phyloP scores from a whole-genome alignment of 2,797 vertebrate genomes.

The Etheostoma nigrum region DNA sequence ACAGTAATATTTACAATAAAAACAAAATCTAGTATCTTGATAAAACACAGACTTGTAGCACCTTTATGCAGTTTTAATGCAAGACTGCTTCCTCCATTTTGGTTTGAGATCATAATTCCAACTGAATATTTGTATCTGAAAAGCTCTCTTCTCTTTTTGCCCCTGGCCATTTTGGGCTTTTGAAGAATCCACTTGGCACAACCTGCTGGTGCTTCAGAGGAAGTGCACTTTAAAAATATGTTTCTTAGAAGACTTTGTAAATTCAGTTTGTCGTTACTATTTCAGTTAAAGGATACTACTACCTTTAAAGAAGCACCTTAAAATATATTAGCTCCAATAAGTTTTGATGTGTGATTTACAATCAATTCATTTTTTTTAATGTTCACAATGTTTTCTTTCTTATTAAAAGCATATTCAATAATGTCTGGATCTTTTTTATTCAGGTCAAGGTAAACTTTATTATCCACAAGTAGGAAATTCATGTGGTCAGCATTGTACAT shows the following conservation, averaged over 20 bases:
- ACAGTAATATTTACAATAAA: not conserved
- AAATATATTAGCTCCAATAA: not conserved
- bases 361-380: not conserved
- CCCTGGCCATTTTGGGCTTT: not conserved
- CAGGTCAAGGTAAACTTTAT: too few species aligned
- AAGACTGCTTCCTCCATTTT: too few species aligned
- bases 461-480: too few species aligned
- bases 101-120: too few species aligned
- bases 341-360: not conserved
- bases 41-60: too few species aligned
- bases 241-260: not conserved
- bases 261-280: not conserved
- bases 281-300: too few species aligned
- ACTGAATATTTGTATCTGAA: not conserved
- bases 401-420: not conserved
- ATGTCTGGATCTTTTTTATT: not conserved
- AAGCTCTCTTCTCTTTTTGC: not conserved
- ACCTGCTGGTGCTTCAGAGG: conserved; percentile 20
- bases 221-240: not conserved
- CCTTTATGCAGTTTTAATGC: too few species aligned
- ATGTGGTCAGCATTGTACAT: too few species aligned
- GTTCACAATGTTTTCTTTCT: not conserved
- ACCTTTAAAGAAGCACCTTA: not conserved
- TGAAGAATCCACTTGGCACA: not conserved
- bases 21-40: not conserved